These are phyloP conservation scores for Phycodurus eques DNA, from an alignment of 2,113 vertebrate species.

Conservation along the genomic window DNA sequence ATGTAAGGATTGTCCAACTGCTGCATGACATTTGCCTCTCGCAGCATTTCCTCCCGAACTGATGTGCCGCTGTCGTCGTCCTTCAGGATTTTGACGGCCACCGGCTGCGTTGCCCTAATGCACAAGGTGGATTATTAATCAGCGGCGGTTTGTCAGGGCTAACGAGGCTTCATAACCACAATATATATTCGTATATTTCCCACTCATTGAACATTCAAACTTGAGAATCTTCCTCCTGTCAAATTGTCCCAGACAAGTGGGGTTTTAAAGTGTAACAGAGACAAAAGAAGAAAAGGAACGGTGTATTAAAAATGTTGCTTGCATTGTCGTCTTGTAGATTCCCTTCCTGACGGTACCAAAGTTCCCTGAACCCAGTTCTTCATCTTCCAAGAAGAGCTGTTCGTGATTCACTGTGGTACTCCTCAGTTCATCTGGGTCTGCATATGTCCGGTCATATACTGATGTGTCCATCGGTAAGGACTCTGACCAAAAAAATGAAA, in stretches of 20 bases:
- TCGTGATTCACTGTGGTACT: conserved; percentile 82
- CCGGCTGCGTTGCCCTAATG: conserved; percentile 81
- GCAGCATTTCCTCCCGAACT: conserved; percentile 84
- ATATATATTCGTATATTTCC: neutral
- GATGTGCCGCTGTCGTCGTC: conserved; percentile 82
- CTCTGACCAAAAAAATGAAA: conserved; percentile 46
- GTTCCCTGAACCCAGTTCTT: conserved; percentile 95
- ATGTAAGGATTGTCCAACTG: conserved; percentile 97
- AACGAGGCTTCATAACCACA: neutral
- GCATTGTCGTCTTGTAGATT: conserved; percentile 91
- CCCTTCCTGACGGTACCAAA: conserved; percentile 95
- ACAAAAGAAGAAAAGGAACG: neutral
- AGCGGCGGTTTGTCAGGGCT: neutral
- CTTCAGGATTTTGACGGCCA: conserved; percentile 95
- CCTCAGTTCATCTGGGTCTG: conserved; percentile 91
- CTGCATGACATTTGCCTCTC: conserved; percentile 94
- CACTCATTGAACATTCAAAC: neutral
- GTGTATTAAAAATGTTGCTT: conserved; percentile 36
- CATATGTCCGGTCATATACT: conserved; percentile 94
- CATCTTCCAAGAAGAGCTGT: conserved; percentile 83
- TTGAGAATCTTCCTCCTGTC: neutral
- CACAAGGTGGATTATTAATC: neutral
- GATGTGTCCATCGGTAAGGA: conserved; percentile 92
- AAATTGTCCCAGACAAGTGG: neutral
- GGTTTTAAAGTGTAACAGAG: neutral